Evolutionary conservation across 2,888 invertebrate genomes (phyloP).

Genomic region (Hirtodrosophila confusa): DNA sequence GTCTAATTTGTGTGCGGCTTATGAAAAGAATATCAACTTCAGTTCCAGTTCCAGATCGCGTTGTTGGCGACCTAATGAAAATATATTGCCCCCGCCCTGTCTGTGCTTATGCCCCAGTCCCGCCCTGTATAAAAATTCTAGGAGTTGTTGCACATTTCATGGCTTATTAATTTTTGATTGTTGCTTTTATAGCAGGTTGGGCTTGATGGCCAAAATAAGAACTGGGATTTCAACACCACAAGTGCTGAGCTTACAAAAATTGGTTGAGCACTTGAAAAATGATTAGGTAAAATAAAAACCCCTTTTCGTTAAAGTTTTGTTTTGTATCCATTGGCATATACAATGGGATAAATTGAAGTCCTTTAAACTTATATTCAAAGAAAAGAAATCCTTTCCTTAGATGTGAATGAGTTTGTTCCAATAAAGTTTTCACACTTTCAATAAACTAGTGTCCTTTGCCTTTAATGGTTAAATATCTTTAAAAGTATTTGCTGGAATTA

Average conservation of each 20-base stretch:
- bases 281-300: background rate
- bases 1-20: conserved; percentile 74
- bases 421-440: no score
- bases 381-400: no score
- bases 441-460: no score
- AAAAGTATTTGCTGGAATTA: no score
- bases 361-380: no score
- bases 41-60: conserved; percentile 6
- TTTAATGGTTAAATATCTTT: no score
- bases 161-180: conserved; percentile 71
- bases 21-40: conserved; percentile 47
- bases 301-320: background rate
- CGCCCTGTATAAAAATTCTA: conserved; percentile 31
- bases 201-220: background rate
- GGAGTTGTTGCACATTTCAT: conserved; percentile 50
- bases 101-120: background rate
- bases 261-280: background rate
- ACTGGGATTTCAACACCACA: background rate
- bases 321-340: background rate
- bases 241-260: no score
- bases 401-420: no score
- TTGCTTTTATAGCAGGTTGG: conserved; percentile 14
- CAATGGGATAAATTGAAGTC: background rate
- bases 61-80: conserved; percentile 32
- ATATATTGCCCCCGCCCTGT: conserved; percentile 23